Percentiles rank a stretch among this genome's conserved stretches.
These are phyloP conservation scores for Axinella damicornis DNA, from an alignment of 37 sponge, comb jelly and placozoan species.

Conservation along the genomic window DNA sequence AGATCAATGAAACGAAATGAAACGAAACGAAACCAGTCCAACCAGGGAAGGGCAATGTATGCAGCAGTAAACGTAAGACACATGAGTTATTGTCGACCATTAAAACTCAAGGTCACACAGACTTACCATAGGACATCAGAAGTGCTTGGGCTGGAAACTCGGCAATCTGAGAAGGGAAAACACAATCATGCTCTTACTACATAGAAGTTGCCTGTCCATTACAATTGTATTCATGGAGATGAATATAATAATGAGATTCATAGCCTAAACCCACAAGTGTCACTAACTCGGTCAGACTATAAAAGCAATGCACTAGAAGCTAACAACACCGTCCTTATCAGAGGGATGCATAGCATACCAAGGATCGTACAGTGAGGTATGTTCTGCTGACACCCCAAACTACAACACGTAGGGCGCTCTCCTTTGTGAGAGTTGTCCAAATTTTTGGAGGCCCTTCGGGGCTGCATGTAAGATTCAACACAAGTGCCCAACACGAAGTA, in stretches of 20 bases:
- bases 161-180: conserved; percentile 20
- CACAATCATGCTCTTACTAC: background rate
- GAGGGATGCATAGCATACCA: conserved; percentile 66
- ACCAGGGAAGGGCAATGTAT: too few relatives aligned
- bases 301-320: background rate
- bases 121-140: conserved; percentile 66
- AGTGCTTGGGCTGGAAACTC: conserved; percentile 66
- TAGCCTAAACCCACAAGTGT: conserved; percentile 11
- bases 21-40: too few relatives aligned
- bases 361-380: conserved; percentile 63
- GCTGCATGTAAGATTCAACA: background rate
- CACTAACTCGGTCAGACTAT: background rate
- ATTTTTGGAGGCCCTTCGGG: conserved; percentile 69
- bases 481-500: too few relatives aligned
- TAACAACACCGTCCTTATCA: conserved; percentile 59
- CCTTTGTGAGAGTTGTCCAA: conserved; percentile 23
- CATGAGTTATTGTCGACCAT: too few relatives aligned
- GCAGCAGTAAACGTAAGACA: too few relatives aligned
- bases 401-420: conserved; percentile 39
- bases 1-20: too few relatives aligned
- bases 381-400: conserved; percentile 65
- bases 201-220: background rate
- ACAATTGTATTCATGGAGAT: conserved; percentile 24
- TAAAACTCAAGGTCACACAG: too few relatives aligned
- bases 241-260: conserved; percentile 8